Base-by-base conservation (phyloP, 1,140 invertebrate species). In the Drosophila burlai region DNA sequence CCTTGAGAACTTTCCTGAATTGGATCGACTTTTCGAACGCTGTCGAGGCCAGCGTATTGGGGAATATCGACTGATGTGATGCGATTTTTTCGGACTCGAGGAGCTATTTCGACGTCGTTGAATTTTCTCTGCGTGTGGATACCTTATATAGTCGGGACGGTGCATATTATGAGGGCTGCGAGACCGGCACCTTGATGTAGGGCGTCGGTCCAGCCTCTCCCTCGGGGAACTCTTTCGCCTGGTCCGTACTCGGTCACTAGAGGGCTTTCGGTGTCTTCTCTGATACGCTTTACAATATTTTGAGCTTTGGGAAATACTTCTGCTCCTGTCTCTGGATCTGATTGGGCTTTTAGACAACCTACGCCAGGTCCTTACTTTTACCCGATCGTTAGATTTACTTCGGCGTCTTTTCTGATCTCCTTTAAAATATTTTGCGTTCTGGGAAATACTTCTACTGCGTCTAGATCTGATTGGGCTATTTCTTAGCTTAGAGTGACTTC, bases 151-250 rank as follows among this genome's bases (percentile, higher is more conserved):
- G 7, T 16, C 16, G 1, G 36, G 31, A 31, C 36, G 61, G 8
- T 13, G 16, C 13, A 16, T 24, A 6, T 45, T 36, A 16, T 11
- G 18, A 1, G n/a, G 26, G 15, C 42, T 66, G 24, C 26, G 34
- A 21, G 65, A 66, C n/a, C 65, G 38, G 18, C 18, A 50, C 13
- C 29, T 67, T 2, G n/a, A 34, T 26, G n/a, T 36, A 24, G 21
- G 21, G 4, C 16, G 11, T 31, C 31, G 65, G 15, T 26, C 26
- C 3, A 42, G 8, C 18, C 36, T 52, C 15, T 72, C 26, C 10
- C 26, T 69, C 5, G 68, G 67, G 13, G 26, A 26, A 43, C 18
- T 40, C 40, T 21, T 64, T 34, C n/a, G 50, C 0, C 36, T 8
- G 9, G 4, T 34, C 2, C 38, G 29, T 34, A 11, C 24, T 7